These are phyloP conservation scores for Hydrophis major DNA, from an alignment of 2,797 vertebrate genomes.

Conservation along the genomic window DNA sequence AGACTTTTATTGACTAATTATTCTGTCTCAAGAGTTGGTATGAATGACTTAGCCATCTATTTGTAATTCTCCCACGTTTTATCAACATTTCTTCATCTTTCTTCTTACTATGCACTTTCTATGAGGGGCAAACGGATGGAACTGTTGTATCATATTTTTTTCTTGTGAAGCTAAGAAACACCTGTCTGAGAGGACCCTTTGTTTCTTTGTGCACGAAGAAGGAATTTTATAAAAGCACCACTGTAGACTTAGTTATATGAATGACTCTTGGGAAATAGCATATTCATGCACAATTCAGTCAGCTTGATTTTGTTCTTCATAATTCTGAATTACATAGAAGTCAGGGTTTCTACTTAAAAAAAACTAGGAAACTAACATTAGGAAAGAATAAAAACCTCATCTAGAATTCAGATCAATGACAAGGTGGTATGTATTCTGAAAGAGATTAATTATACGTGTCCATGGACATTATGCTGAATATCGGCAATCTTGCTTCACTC, in stretches of 20 bases:
- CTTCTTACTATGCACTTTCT: background rate
- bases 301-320: background rate
- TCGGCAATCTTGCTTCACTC: background rate
- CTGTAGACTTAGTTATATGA: background rate
- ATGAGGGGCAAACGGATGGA: background rate
- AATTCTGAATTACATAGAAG: background rate
- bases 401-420: slow-evolving; percentile 40
- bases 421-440: background rate
- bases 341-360: background rate
- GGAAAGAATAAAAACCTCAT: slow-evolving; percentile 33
- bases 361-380: background rate
- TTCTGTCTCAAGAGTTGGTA: background rate
- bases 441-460: background rate
- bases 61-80: background rate
- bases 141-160: background rate
- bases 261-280: background rate
- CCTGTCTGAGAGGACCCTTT: background rate
- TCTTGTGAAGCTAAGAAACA: background rate
- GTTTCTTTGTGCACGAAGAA: background rate
- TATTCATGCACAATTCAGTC: background rate
- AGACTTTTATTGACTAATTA: background rate
- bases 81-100: background rate
- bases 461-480: background rate
- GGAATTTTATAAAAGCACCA: background rate
- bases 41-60: background rate